Evolutionary conservation across 37 sponge, comb jelly and placozoan genomes (phyloP), one percentile per base, ranked within the genome.

Genomic region (Beroe ovata): DNA sequence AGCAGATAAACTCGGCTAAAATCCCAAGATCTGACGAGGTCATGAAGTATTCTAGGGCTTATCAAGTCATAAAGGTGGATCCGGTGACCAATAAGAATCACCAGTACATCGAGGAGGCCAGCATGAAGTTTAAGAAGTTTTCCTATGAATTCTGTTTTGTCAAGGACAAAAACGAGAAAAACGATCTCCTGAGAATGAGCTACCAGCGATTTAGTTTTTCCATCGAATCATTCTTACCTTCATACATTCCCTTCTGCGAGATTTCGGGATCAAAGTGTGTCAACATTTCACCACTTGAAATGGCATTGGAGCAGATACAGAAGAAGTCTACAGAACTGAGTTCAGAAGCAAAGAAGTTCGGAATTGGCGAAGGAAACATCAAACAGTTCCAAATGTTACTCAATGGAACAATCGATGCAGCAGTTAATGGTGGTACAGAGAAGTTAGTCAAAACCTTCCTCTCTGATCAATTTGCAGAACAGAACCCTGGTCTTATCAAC

Each of bases 391-490:
- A 77, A 23, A 77, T 77, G 84, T 3, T 77, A 14, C 84, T 77
- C 14, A 77, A 77, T 42, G 84, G 84, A n/a, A 42, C 54, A n/a
- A 77, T 77, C 21, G 84, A 77, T 40, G 84, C 84, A 40, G 84
- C 84, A 42, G 84, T 77, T 0, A 77, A 77, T 77, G 84, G 84
- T 0, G 84, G 84, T 25, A 77, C 84, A 26, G 47, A 33, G 6
- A 77, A 77, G 29, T 54, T 77, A 21, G 0, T 32, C 20, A 6
- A 42, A 4, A 77, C 84, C 1, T 77, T 77, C 38, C 38, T 77
- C 29, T 22, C 20, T 23, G 54, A 4, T 14, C 25, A 77, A 6
- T 77, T 40, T 77, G 84, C 8, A 8, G 11, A 11, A n/a, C 38
- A 39, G 1, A 39, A 77, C 4, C 84, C 84, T n/a, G 54, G 41